Evolutionary conservation across 2,888 invertebrate genomes (phyloP).

Genomic region (Calameuta idolon): DNA sequence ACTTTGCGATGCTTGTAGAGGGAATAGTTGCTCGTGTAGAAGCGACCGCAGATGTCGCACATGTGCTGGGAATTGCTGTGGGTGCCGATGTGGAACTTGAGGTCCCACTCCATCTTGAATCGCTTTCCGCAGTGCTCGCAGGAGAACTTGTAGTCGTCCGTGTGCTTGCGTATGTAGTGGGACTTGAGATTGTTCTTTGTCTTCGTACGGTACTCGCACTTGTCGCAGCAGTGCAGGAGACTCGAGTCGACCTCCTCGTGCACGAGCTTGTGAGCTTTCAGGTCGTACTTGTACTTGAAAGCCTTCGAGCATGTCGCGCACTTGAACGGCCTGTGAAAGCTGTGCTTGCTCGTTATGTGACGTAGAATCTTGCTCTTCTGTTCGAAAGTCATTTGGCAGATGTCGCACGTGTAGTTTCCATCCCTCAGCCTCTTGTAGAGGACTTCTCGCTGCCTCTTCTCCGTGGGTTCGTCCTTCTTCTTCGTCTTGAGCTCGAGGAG

Average conservation of each 20-base stretch:
- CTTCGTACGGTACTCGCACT: constrained; percentile 50
- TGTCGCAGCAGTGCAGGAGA: constrained; percentile 45
- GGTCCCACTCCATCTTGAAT: constrained; percentile 55
- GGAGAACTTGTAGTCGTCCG: constrained; percentile 47
- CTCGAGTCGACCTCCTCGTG: constrained; percentile 38
- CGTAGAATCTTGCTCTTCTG: constrained; percentile 48
- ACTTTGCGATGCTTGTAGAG: constrained; percentile 52
- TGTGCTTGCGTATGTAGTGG: constrained; percentile 48
- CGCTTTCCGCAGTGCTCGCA: constrained; percentile 52
- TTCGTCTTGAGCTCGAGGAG: background rate
- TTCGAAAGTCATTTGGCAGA: constrained; percentile 38
- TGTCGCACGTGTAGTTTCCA: constrained; percentile 38
- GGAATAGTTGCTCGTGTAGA: constrained; percentile 53
- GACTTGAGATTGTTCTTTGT: constrained; percentile 49
- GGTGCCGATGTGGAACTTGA: constrained; percentile 54
- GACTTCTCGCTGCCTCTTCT: constrained; percentile 16
- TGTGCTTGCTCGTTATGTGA: constrained; percentile 51
- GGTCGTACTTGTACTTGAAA: constrained; percentile 52
- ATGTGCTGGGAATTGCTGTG: constrained; percentile 48
- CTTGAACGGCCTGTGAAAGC: constrained; percentile 46
- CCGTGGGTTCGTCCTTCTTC: constrained; percentile 11
- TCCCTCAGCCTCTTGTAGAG: constrained; percentile 39
- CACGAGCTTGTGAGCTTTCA: constrained; percentile 43
- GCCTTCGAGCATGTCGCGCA: constrained; percentile 42
- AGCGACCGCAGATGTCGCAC: constrained; percentile 56